Conservation (phyloP, 2,888 invertebrate genomes). For the Heteromyza rotundicornis region DNA sequence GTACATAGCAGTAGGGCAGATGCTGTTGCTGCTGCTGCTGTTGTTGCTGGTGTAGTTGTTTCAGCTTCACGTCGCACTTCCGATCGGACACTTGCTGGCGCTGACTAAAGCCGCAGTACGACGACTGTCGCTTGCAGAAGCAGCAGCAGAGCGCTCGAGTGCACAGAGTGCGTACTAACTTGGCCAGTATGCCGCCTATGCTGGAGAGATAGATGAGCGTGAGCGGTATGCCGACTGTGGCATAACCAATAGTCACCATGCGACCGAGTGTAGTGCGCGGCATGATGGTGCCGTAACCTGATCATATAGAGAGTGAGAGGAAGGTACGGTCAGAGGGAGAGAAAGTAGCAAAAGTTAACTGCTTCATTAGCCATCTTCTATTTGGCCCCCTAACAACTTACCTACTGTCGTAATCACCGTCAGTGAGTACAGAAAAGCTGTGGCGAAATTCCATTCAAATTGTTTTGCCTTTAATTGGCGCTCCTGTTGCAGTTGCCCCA, state of each 20-base stretch:
- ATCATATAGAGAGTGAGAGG: no score
- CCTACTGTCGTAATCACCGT: slow-evolving; percentile 89
- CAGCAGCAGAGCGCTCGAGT: slow-evolving; percentile 80
- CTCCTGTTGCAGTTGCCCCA: slow-evolving; percentile 15
- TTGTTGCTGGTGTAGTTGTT: slow-evolving; percentile 59
- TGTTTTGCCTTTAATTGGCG: slow-evolving; percentile 8
- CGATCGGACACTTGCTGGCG: slow-evolving; percentile 81
- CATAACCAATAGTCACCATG: slow-evolving; percentile 82
- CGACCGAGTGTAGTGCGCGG: slow-evolving; percentile 86
- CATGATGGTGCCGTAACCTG: slow-evolving; percentile 89
- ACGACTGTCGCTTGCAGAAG: slow-evolving; percentile 76
- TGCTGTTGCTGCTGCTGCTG: slow-evolving; percentile 59
- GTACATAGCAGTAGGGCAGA: slow-evolving; percentile 24
- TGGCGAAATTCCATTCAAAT: slow-evolving; percentile 79
- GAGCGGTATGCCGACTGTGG: slow-evolving; percentile 80
- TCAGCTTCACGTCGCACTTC: slow-evolving; percentile 75
- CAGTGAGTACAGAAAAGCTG: slow-evolving; percentile 88
- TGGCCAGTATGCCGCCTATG: slow-evolving; percentile 78
- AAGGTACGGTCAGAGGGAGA: background rate
- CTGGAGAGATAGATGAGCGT: slow-evolving; percentile 83
- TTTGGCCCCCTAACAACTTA: slow-evolving; percentile 62
- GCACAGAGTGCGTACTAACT: slow-evolving; percentile 78
- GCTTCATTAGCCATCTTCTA: background rate
- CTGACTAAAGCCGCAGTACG: slow-evolving; percentile 74
- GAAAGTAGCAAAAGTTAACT: background rate